Conservation (phyloP, 2,797 vertebrate species). For the Eulemur coronatus region DNA sequence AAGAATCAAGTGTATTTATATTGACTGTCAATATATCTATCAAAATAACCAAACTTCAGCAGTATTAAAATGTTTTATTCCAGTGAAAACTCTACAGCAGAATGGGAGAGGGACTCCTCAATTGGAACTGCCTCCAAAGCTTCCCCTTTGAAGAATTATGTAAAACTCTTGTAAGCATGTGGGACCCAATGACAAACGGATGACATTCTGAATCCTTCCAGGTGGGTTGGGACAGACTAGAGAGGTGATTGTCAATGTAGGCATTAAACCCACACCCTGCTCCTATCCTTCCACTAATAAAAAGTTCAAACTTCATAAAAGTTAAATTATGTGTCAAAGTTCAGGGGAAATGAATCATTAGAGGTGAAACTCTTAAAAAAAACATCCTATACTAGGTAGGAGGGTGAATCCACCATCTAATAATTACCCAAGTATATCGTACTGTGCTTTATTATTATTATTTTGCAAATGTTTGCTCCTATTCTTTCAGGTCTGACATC, state of each 20-base stretch:
- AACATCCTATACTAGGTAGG: neutral
- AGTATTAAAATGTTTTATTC: neutral
- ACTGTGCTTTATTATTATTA: neutral
- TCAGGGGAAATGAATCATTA: conserved; percentile 27
- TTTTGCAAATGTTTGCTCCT: neutral
- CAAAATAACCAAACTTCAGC: neutral
- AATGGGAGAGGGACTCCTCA: neutral
- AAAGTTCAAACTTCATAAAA: conserved; percentile 46
- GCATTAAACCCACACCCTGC: neutral
- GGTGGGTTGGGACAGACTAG: neutral
- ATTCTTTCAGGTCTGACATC: neutral
- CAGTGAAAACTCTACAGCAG: neutral
- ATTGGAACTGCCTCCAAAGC: neutral
- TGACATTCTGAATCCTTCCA: neutral
- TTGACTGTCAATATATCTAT: neutral
- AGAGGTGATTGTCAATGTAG: neutral
- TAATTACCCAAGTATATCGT: neutral
- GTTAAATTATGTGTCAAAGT: conserved; percentile 35
- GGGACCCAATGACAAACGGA: neutral
- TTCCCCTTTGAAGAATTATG: neutral
- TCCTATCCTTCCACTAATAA: conserved; percentile 27
- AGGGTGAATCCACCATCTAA: neutral
- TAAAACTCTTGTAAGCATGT: neutral
- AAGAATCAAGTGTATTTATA: neutral
- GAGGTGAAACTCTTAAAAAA: neutral